Conservation (phyloP, 2,797 vertebrate genomes). For the Pipistrellus nathusii region DNA sequence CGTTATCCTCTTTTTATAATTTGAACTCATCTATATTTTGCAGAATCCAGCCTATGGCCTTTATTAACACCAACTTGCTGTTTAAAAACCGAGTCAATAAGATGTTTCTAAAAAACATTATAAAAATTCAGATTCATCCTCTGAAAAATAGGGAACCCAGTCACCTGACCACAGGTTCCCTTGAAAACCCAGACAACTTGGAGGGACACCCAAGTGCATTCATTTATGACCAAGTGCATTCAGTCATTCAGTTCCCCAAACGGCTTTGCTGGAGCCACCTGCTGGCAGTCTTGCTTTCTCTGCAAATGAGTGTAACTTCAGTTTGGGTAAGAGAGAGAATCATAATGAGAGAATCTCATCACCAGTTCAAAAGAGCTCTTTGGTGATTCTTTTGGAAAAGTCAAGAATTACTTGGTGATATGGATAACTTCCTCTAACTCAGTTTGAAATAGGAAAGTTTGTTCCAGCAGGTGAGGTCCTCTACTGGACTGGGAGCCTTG, state of each 20-base stretch:
- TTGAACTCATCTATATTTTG: neutral
- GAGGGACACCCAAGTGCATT: neutral
- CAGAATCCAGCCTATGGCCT: neutral
- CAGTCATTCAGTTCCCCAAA: neutral
- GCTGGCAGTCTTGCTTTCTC: neutral
- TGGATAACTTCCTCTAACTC: neutral
- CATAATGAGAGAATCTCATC: neutral
- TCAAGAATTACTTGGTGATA: neutral
- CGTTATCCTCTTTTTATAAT: neutral
- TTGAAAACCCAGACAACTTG: neutral
- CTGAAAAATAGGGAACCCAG: neutral
- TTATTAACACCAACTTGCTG: neutral
- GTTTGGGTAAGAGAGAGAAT: neutral
- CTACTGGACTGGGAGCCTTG: neutral
- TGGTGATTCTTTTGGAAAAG: neutral
- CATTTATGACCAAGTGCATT: neutral
- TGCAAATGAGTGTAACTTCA: neutral
- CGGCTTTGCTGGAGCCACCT: neutral
- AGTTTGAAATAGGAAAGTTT: neutral
- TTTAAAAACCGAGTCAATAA: neutral
- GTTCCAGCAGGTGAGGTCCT: neutral
- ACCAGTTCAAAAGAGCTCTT: constrained; percentile 13
- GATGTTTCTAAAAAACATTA: neutral
- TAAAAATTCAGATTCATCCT: neutral
- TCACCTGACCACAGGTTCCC: neutral